These are phyloP conservation scores for Netelia fuscicornis DNA, from an alignment of 2,888 invertebrate species.

Conservation along the genomic window DNA sequence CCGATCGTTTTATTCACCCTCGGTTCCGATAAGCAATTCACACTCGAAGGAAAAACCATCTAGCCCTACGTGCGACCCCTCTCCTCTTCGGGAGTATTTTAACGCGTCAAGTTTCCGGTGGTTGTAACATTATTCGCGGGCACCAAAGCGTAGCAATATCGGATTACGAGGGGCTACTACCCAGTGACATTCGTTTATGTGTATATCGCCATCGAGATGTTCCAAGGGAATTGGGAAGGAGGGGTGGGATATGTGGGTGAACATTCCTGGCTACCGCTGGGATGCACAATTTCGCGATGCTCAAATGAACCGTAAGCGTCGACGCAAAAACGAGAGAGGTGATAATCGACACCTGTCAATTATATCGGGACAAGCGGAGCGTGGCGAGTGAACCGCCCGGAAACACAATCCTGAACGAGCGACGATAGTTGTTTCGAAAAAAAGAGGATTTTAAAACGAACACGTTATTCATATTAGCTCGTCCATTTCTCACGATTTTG, in stretches of 20 bases:
- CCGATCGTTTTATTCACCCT: constrained; percentile 48
- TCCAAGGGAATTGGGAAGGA: background rate
- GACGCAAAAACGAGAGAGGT: constrained; percentile 23
- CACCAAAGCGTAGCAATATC: background rate
- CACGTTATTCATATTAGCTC: no score
- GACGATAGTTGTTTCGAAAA: background rate
- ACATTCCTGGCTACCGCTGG: background rate
- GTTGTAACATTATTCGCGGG: background rate
- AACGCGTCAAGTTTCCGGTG: constrained; percentile 20
- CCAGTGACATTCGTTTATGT: background rate
- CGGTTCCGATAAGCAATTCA: constrained; percentile 30
- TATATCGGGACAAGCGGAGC: constrained; percentile 12
- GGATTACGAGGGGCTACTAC: background rate
- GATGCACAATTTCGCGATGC: constrained; percentile 1
- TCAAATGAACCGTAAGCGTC: constrained; percentile 2
- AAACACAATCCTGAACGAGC: background rate
- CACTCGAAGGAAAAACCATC: background rate
- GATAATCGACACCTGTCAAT: constrained; percentile 45
- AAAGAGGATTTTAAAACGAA: no score
- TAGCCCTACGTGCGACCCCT: background rate
- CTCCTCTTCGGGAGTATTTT: background rate
- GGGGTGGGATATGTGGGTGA: background rate
- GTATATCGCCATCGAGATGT: background rate
- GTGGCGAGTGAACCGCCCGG: background rate
- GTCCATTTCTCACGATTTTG: no score